Evolutionary conservation across 2,888 invertebrate genomes (phyloP), one percentile per base, ranked within the genome.

Genomic region (Leptopilina syphax): DNA sequence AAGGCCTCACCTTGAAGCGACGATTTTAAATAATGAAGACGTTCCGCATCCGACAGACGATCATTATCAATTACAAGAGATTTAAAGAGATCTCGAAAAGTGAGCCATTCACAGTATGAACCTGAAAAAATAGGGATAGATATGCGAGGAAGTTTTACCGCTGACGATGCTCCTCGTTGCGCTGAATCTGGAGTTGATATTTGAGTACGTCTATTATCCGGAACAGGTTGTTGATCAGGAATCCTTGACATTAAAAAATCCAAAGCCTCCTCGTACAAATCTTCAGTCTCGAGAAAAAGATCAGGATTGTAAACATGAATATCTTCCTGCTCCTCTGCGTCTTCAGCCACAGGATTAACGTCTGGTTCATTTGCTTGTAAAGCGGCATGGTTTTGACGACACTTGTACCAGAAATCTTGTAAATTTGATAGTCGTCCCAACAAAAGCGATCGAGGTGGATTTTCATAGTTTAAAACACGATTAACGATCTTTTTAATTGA

Each of bases 11-110:
- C 70, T 18, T 27, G n/a, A 7, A 70, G 47, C 13, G 47, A 44
- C 47, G 70, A 50, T 47, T 70, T 47, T 44, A 70, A 44, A 70
- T 70, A 70, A 70, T 47, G n/a, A 4, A 70, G 50, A 10, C 70
- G 70, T 41, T 70, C 34, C 8, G 41, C 50, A 44, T 70, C 70
- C 47, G 70, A 13, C 5, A 70, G n/a, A 24, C 9, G 12, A 10
- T 47, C n/a, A 24, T 70, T 70, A 8, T 70, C 70, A 12, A 70
- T 41, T 18, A 70, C 70, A 47, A 70, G 47, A 41, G 41, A 44
- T 41, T 41, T 70, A 41, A 70, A 70, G 2, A 70, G 24, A 44
- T 70, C 50, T 47, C 50, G 10, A 44, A 70, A 70, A 12, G 47
- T 8, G 4, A 70, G 50, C 70, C 70, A 70, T 44, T 70, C 50